Conservation (phyloP, 1,140 invertebrate genomes). For the Drosophila lacertosa region DNA sequence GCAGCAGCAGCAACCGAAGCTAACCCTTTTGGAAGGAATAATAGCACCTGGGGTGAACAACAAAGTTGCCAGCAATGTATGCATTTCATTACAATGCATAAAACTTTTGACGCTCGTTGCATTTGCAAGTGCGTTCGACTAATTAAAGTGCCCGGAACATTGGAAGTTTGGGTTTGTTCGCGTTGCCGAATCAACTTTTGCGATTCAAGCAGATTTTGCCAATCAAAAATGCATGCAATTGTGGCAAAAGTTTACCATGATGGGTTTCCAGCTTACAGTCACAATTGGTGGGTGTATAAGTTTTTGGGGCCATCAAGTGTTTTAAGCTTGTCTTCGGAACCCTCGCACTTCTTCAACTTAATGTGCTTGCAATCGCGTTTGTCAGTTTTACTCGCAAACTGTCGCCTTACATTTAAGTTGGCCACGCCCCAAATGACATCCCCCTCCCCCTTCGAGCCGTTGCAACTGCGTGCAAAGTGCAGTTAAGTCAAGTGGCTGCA, state of each 20-base stretch:
- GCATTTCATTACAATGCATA: slow-evolving; percentile 62
- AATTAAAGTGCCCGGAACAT: slow-evolving; percentile 63
- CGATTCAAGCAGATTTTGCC: slow-evolving; percentile 42
- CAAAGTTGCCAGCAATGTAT: slow-evolving; percentile 59
- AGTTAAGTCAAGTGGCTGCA: slow-evolving; percentile 76
- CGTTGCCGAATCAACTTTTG: slow-evolving; percentile 6
- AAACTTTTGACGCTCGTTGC: slow-evolving; percentile 56
- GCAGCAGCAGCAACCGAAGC: background rate
- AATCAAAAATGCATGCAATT: slow-evolving; percentile 62
- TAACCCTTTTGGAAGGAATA: slow-evolving; percentile 1
- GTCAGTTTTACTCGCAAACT: slow-evolving; percentile 30
- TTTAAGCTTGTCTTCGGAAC: slow-evolving; percentile 21
- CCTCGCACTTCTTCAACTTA: slow-evolving; percentile 30
- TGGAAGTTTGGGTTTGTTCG: slow-evolving; percentile 14
- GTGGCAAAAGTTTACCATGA: slow-evolving; percentile 30
- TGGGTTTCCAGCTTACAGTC: slow-evolving; percentile 35
- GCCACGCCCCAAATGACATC: background rate
- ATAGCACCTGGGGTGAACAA: slow-evolving; percentile 10
- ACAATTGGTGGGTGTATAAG: slow-evolving; percentile 6
- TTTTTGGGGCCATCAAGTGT: slow-evolving; percentile 12
- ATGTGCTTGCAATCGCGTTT: slow-evolving; percentile 56
- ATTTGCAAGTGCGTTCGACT: slow-evolving; percentile 53
- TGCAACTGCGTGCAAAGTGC: slow-evolving; percentile 42
- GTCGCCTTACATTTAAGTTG: slow-evolving; percentile 48
- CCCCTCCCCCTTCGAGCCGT: background rate